Conservation (phyloP, 1,140 invertebrate genomes). For the Saccostrea echinata region DNA sequence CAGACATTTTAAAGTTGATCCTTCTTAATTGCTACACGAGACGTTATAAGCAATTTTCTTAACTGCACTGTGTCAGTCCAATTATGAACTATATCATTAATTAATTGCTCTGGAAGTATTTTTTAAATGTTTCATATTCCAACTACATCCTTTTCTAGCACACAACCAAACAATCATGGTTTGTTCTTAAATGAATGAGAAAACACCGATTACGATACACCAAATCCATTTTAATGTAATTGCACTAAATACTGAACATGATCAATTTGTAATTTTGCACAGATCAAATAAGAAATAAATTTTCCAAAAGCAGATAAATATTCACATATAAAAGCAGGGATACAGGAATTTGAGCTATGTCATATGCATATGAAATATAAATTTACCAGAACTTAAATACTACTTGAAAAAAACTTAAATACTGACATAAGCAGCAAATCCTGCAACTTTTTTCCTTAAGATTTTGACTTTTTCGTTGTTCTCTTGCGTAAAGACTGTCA, state of each 20-base stretch:
- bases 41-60: too few species aligned
- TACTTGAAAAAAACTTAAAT: background rate
- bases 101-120: too few species aligned
- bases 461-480: background rate
- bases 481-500: background rate
- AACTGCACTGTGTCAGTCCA: too few species aligned
- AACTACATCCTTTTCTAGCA: too few species aligned
- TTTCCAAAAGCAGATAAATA: background rate
- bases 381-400: background rate
- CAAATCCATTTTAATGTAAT: slow-evolving; percentile 33
- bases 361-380: background rate
- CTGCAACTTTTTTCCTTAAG: background rate
- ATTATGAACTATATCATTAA: too few species aligned
- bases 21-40: too few species aligned
- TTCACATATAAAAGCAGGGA: slow-evolving; percentile 7
- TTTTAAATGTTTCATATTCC: too few species aligned
- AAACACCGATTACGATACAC: background rate
- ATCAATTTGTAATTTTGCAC: background rate
- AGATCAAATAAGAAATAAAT: background rate
- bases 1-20: too few species aligned
- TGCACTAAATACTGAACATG: slow-evolving; percentile 28
- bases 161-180: too few species aligned
- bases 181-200: background rate
- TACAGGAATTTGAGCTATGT: background rate
- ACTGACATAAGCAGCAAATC: background rate